Evolutionary conservation across 1,140 invertebrate genomes (phyloP).

Genomic region (Drosophila erecta): DNA sequence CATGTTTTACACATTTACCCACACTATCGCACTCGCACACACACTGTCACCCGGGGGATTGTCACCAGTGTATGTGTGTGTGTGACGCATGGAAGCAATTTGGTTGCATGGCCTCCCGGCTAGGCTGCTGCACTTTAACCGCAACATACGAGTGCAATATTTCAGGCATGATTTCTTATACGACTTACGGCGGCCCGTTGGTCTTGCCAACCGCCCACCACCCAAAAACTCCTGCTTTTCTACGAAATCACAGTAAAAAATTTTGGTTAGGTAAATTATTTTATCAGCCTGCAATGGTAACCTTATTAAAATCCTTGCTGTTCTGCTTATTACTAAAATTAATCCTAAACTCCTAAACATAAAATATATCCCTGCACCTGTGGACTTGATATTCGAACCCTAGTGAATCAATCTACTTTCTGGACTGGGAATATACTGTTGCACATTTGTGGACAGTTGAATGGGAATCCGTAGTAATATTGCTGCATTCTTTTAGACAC

Average conservation of each 20-base stretch:
- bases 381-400: too few relatives aligned
- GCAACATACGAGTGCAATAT: slow-evolving; percentile 77
- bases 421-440: background rate
- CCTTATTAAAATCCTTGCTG: too few relatives aligned
- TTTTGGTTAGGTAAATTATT: background rate
- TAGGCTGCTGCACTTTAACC: slow-evolving; percentile 76
- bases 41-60: slow-evolving; percentile 14
- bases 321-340: too few relatives aligned
- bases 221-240: slow-evolving; percentile 28
- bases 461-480: background rate
- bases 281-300: too few relatives aligned
- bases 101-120: slow-evolving; percentile 58
- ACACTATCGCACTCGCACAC: slow-evolving; percentile 21
- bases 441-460: background rate
- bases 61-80: slow-evolving; percentile 37
- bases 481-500: background rate
- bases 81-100: slow-evolving; percentile 76
- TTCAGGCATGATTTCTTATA: slow-evolving; percentile 81
- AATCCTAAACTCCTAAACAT: too few relatives aligned
- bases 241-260: slow-evolving; percentile 5
- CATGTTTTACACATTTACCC: slow-evolving; percentile 66
- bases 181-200: slow-evolving; percentile 35
- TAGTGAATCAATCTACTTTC: too few relatives aligned
- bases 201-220: slow-evolving; percentile 5
- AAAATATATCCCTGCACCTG: too few relatives aligned